These are phyloP conservation scores for Opisthograptis luteolata DNA, from an alignment of 2,888 invertebrate species.

Conservation along the genomic window DNA sequence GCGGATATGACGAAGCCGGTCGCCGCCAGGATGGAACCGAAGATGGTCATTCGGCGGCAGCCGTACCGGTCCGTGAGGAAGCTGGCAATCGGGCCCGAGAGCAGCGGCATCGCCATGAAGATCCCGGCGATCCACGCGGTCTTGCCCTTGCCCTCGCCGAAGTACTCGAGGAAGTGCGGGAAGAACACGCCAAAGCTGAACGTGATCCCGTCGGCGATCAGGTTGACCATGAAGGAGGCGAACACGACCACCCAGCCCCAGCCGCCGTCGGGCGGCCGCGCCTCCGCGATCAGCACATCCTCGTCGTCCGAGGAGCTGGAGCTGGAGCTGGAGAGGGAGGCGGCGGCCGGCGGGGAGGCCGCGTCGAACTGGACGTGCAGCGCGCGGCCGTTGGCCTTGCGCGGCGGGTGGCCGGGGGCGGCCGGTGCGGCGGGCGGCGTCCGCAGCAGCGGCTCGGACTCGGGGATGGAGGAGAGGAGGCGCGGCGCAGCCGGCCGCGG, in stretches of 20 bases:
- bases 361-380: conserved; percentile 86
- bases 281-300: conserved; percentile 86
- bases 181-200: conserved; percentile 96
- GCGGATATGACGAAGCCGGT: conserved; percentile 91
- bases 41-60: conserved; percentile 90
- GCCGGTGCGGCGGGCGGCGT: conserved; percentile 37
- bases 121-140: conserved; percentile 96
- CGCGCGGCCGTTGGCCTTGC: conserved; percentile 64
- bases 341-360: conserved; percentile 71
- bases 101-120: conserved; percentile 95
- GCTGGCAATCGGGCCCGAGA: conserved; percentile 93
- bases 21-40: conserved; percentile 90
- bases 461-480: conserved; percentile 69
- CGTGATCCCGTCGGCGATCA: conserved; percentile 96
- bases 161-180: conserved; percentile 93
- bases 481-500: conserved; percentile 68
- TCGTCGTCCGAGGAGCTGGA: conserved; percentile 86
- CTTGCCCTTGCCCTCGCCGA: conserved; percentile 92
- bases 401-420: conserved; percentile 39
- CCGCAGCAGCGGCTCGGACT: conserved; percentile 71
- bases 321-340: conserved; percentile 72
- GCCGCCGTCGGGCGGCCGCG: conserved; percentile 93
- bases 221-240: conserved; percentile 94
- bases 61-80: conserved; percentile 93
- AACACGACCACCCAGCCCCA: conserved; percentile 97